Evolutionary conservation across 2,113 vertebrate species (phyloP), one percentile per base, ranked within the genome.

Genomic region (Cercocebus atys): DNA sequence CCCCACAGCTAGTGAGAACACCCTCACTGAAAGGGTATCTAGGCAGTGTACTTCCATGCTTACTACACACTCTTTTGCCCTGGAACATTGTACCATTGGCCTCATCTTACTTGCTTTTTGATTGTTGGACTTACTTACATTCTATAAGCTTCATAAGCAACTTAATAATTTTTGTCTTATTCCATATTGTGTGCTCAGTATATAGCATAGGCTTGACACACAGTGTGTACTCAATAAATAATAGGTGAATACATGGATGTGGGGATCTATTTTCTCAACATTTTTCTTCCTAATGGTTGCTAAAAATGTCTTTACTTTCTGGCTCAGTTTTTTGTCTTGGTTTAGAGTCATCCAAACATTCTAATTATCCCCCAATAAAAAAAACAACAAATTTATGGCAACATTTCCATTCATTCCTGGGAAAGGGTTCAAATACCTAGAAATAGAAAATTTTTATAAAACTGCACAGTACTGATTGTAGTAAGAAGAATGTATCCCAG

Each of bases 301-400:
- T 68, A 17, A 75, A 40, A 50, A 55, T 3, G 32, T 78, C 10
- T n/a, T 86, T 90, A n/a, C 10, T 23, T 66, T 88, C 91, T 17
- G 80, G 2, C 55, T 93, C n/a, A 47, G 47, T 84, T 75, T 14
- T 73, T 66, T 96, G n/a, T 83, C 18, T 83, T 88, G 82, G 23
- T n/a, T 80, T 88, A 61, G 40, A 80, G 61, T 59, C n/a, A 73
- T 38, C 32, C 8, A 70, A 72, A 23, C 32, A 61, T 81, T 94
- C 83, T 55, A 59, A 30, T 47, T 35, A 47, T 45, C 61, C 4
- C n/a, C 38, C 22, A 72, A 9, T 73, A 32, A 86, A 90, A 72
- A 72, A 66, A 59, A 6, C 7, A 32, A 27, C 7, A 27, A 35
- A 76, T 59, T 66, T 52, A 38, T 22, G 25, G 50, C 20, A 91